Base-by-base conservation (phyloP, 2,797 vertebrate species). In the Lophotriccus pileatus region DNA sequence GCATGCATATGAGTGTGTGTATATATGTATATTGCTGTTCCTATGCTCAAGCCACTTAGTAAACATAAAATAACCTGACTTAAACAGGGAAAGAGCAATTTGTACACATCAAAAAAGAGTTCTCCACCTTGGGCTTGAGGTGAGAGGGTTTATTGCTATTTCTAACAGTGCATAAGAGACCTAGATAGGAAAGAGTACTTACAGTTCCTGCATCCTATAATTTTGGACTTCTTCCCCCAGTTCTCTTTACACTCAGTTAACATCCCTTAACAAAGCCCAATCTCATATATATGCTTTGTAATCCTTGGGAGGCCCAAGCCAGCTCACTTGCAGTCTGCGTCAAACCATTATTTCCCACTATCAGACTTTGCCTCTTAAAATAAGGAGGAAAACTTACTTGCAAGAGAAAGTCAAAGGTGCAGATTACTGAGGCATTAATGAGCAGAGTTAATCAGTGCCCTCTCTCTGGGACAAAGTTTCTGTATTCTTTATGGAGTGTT, bases 1-100 rank as follows among this genome's bases (percentile, higher is more conserved):
- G 17, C 11, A 23, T 27, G 23, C 3, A 3, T 50, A 9, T 17
- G 34, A 2, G 9, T 13, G 5, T 13, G 5, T 11, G 14, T 19
- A 1, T 62, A 2, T 60, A 32, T n/a, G 2, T 79, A 1, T 67
- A 12, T 30, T 47, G 44, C 49, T 53, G 36, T 56, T 75, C 12
- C 58, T 84, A 15, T 41, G 23, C 39, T 80, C 7, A 30, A 34
- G 56, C 53, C 55, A 63, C 22, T 72, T 43, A 34, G 9, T 30
- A 78, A 70, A 52, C 21, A 27, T 79, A 50, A 64, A 69, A 25
- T 53, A 44, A 74, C 63, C 28, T 62, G 43, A 60, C 16, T 53
- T 37, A 28, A 58, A 50, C 24, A 67, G 59, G 49, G 34, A 68
- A 59, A 36, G 20, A 49, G 16, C 46, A 25, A 68, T 77, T 37